phyloP scores from a whole-genome alignment of 1,140 invertebrate genomes.

The Drosophila busckii region DNA sequence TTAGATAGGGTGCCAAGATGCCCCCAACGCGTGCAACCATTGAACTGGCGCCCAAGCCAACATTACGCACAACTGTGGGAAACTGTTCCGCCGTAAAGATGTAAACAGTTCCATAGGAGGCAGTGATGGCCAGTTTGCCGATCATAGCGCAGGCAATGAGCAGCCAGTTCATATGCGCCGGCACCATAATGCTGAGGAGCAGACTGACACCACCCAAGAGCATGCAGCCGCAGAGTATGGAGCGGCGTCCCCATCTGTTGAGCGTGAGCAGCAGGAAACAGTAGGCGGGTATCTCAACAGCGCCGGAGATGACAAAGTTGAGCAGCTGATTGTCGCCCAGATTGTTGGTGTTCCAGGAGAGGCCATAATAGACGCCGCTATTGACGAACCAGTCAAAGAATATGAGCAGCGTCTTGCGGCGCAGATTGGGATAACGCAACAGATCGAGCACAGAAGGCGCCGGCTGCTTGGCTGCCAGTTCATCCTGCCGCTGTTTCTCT shows the following conservation, averaged over 20 bases:
- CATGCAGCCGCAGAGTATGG: constrained; percentile 86
- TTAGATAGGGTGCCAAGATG: constrained; percentile 87
- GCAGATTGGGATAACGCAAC: constrained; percentile 85
- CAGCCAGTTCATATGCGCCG: constrained; percentile 82
- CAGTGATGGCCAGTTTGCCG: constrained; percentile 90
- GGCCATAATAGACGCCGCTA: constrained; percentile 89
- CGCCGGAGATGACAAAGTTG: constrained; percentile 88
- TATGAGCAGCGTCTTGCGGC: constrained; percentile 85
- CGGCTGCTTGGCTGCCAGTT: constrained; percentile 50
- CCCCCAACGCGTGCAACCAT: constrained; percentile 88
- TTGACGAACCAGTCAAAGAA: constrained; percentile 92
- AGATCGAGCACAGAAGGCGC: constrained; percentile 83
- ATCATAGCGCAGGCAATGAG: constrained; percentile 87
- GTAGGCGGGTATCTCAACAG: constrained; percentile 89
- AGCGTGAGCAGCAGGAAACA: constrained; percentile 85
- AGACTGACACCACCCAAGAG: constrained; percentile 84
- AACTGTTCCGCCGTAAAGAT: constrained; percentile 91
- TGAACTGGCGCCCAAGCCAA: constrained; percentile 87
- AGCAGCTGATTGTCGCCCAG: constrained; percentile 87
- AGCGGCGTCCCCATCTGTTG: constrained; percentile 86
- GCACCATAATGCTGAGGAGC: constrained; percentile 82
- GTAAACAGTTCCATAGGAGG: constrained; percentile 89
- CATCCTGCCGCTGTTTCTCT: constrained; percentile 55
- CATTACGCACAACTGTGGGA: constrained; percentile 90
- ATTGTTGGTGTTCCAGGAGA: constrained; percentile 89